Evolutionary conservation across 2,797 vertebrate genomes (phyloP).

Genomic region (Cynopterus sphinx): DNA sequence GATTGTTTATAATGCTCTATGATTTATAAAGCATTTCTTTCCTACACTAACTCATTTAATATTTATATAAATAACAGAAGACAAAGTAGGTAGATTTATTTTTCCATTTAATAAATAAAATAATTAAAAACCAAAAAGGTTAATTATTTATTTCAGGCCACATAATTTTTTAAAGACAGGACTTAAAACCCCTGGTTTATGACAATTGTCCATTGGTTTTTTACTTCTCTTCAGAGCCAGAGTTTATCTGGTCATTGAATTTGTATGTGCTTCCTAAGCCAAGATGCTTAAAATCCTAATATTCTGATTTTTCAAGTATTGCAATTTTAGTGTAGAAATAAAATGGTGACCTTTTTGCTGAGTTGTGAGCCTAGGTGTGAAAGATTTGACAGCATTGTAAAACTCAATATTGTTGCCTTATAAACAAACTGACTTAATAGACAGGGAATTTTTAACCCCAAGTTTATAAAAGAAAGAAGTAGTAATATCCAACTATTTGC

Average conservation of each 20-base stretch:
- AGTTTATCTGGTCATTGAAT: slow-evolving; percentile 4
- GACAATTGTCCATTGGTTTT: not conserved
- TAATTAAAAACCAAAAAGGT: not conserved
- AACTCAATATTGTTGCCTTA: not conserved
- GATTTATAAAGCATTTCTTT: not conserved
- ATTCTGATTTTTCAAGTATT: slow-evolving; percentile 16
- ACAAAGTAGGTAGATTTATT: not conserved
- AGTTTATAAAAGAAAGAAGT: slow-evolving; percentile 30
- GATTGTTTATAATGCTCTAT: not conserved
- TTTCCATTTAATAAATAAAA: slow-evolving; percentile 19
- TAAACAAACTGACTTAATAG: slow-evolving; percentile 15
- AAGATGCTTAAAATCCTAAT: not conserved
- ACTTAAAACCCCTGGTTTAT: not conserved
- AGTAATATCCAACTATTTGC: not conserved
- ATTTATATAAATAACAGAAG: not conserved
- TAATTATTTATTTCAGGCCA: not conserved
- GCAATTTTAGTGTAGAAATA: not conserved
- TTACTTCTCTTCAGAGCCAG: not conserved
- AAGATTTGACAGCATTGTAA: not conserved
- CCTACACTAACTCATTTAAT: not conserved
- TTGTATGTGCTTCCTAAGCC: not conserved
- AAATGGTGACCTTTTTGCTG: not conserved
- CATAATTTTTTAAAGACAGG: not conserved
- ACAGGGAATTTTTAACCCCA: not conserved
- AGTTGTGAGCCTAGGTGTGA: not conserved